Base-by-base conservation (phyloP, 2,888 invertebrate genomes). In the Cordilura impudica region DNA sequence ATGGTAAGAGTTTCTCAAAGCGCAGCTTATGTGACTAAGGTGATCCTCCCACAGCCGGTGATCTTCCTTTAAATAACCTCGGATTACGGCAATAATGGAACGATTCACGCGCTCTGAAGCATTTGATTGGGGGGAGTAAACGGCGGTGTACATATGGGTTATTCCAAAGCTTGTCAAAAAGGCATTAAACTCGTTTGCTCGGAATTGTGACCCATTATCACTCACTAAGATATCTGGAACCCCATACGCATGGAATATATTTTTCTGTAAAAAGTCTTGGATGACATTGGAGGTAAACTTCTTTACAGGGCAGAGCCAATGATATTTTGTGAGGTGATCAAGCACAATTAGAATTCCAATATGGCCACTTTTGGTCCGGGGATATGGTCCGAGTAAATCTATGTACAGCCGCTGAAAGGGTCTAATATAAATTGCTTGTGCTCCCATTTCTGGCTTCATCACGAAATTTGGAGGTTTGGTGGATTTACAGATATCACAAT, bases 101-200 rank as follows among this genome's bases (percentile, higher is more conserved):
- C 47, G 31, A 31, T 69, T 69, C 4, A 69, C 58, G 4, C 70
- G 56, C 35, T 70, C 58, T 1, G 70, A 70, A 4, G 58, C 70
- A 16, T 70, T 70, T 12, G 70, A 58, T 10, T 61, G 71, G 10
- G 71, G 71, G 5, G 67, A 53, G 14, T 56, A 67, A 1, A 54
- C 16, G 12, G 35, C 65, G 12, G 26, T 53, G 2, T 10, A 10
- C 5, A 39, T 18, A 18, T 51, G 65, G 2, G 4, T 43, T 4
- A 43, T 43, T 7, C 43, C 43, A 0, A 35, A 7, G 31, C n/a
- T 7, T 1, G 56, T 56, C 0, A 56, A 19, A 51, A 26, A 51
- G 3, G 51, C 51, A 23, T 51, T 51, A 2, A 51, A n/a, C n/a
- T n/a, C n/a, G n/a, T n/a, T n/a, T n/a, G n/a, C n/a, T n/a, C n/a